phyloP scores from a whole-genome alignment of 2,113 vertebrate species.

The Ophiodon elongatus region DNA sequence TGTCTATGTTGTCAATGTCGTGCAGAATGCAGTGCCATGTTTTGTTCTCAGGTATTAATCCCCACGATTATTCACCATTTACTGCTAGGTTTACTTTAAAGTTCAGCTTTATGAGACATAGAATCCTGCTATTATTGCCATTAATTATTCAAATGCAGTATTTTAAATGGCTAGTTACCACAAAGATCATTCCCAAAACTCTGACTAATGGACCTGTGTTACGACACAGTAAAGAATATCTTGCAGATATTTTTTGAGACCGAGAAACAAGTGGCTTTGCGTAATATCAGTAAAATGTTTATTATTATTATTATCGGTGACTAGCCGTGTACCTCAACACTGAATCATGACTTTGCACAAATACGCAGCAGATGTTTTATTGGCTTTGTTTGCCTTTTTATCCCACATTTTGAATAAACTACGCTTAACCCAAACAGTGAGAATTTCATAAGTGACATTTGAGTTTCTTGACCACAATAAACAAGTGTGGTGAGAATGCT shows the following conservation, averaged over 20 bases:
- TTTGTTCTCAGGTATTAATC: slow-evolving; percentile 72
- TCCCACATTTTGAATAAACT: slow-evolving; percentile 72
- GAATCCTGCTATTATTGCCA: slow-evolving; percentile 21
- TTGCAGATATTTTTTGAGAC: not conserved
- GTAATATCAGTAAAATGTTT: slow-evolving; percentile 7
- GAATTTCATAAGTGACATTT: not conserved
- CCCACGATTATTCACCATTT: slow-evolving; percentile 12
- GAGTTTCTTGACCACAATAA: slow-evolving; percentile 2
- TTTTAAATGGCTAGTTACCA: slow-evolving; percentile 28
- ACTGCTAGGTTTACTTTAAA: slow-evolving; percentile 36
- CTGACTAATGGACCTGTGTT: not conserved
- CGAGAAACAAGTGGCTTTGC: slow-evolving; percentile 1
- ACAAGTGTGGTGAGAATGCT: not conserved
- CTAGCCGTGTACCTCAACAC: slow-evolving; percentile 39
- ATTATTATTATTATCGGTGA: slow-evolving; percentile 22
- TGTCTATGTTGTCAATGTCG: slow-evolving; percentile 13
- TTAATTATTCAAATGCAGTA: slow-evolving; percentile 49
- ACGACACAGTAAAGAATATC: not conserved
- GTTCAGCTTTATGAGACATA: slow-evolving; percentile 18
- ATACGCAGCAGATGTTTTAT: slow-evolving; percentile 40
- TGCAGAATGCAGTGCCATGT: slow-evolving; percentile 31
- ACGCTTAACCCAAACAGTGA: slow-evolving; percentile 31
- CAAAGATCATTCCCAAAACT: slow-evolving; percentile 9
- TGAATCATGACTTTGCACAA: slow-evolving; percentile 59
- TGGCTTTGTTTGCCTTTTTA: slow-evolving; percentile 60